These are phyloP conservation scores for Lepidonotus clava DNA, from an alignment of 2,888 invertebrate species.

Conservation along the genomic window DNA sequence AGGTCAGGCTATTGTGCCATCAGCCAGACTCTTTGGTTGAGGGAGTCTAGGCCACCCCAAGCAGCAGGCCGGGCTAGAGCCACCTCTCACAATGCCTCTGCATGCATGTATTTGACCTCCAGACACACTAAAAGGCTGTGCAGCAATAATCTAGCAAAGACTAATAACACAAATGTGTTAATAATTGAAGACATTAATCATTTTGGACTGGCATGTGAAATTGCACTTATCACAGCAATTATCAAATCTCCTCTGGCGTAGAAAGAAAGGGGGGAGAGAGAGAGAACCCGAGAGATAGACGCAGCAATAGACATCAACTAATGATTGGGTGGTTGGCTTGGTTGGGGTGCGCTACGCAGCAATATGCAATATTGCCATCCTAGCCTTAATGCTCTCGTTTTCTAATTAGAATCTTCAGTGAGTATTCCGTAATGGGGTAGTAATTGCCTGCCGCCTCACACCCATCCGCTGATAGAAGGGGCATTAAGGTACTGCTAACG, in stretches of 20 bases:
- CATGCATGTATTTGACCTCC: too few species aligned
- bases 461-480: not conserved
- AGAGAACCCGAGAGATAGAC: not conserved
- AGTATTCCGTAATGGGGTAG: not conserved
- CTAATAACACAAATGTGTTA: constrained; percentile 35
- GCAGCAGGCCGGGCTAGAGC: too few species aligned
- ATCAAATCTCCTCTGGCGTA: not conserved
- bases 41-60: not conserved
- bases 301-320: too few species aligned
- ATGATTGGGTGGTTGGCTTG: not conserved
- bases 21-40: constrained; percentile 2
- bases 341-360: not conserved
- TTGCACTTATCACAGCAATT: constrained; percentile 29
- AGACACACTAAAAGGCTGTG: too few species aligned
- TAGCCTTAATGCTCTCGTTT: not conserved
- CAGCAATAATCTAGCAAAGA: not conserved
- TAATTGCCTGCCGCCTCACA: not conserved
- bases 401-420: constrained; percentile 27
- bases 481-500: not conserved
- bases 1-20: constrained; percentile 19
- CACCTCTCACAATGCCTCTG: too few species aligned
- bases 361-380: not conserved
- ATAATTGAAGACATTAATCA: constrained; percentile 44
- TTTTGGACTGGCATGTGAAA: not conserved
- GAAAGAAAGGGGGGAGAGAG: not conserved